Evolutionary conservation across 2,113 vertebrate species (phyloP).

Genomic region (Otus sunia): DNA sequence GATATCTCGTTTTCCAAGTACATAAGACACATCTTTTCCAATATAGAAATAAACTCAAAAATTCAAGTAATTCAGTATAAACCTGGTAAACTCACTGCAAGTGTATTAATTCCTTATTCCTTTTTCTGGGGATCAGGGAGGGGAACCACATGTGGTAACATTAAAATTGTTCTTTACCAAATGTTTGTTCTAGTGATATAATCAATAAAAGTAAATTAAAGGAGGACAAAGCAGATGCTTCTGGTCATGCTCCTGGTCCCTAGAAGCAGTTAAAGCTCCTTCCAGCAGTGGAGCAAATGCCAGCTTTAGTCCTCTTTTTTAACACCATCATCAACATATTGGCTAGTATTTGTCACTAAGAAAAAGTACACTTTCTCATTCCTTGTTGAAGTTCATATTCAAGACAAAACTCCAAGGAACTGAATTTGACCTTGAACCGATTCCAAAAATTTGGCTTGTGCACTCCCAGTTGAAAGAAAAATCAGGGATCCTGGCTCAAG

Average conservation of each 20-base stretch:
- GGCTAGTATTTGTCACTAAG: neutral
- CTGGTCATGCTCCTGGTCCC: neutral
- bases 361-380: neutral
- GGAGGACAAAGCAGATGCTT: neutral
- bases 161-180: neutral
- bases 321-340: neutral
- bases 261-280: neutral
- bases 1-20: neutral
- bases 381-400: conserved; percentile 8
- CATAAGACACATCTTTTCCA: neutral
- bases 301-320: neutral
- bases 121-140: neutral
- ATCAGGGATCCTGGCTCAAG: neutral
- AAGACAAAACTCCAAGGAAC: conserved; percentile 54
- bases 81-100: neutral
- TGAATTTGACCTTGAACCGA: conserved; percentile 61
- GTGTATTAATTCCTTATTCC: neutral
- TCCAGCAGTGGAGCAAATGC: neutral
- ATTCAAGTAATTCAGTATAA: neutral
- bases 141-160: neutral
- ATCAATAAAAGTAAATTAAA: neutral
- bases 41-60: neutral
- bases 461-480: conserved; percentile 63
- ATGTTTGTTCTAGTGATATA: neutral
- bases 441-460: conserved; percentile 47